Base-by-base conservation (phyloP, 2,797 vertebrate genomes). In the Megaceryle alcyon region DNA sequence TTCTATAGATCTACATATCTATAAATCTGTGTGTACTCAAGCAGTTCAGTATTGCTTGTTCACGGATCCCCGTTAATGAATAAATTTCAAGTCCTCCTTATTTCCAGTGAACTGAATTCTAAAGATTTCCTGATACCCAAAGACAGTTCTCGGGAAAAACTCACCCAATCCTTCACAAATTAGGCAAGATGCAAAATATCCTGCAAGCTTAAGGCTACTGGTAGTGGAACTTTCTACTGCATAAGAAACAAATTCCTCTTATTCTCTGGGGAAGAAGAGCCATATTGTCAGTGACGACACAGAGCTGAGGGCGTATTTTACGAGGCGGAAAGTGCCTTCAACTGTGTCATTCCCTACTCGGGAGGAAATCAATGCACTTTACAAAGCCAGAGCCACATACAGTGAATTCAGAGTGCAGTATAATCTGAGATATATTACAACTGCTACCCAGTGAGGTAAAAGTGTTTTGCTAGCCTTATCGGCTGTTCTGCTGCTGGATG, bases 1-100 rank as follows among this genome's bases (percentile, higher is more conserved):
- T 53, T 53, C 22, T 15, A 20, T 17, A 41, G 5, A 3, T 12
- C 14, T 0, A 0, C 7, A 25, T 2, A 28, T 5, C 53, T 3
- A 54, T 9, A 78, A 35, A 44, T 35, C 14, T 44, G 1, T 8
- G 25, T 1, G 1, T 44, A 43, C 39, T 63, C 33, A 18, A 59
- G 25, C 22, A 48, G 18, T 12, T 77, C 48, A 43, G 16, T 63
- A 13, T n/a, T 78, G 33, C 29, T 22, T 33, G 4, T 23, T 77
- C 20, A 73, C 89, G 26, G 28, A 41, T 25, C 8, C 12, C 10
- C 28, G 16, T 65, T 9, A 57, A 25, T 23, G 16, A 23, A 33
- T 2, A 66, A 43, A 66, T 61, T 60, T 65, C 3, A 7, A 44
- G 49, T 39, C 31, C 17, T 81, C 28, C 21, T 25, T 64, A 17